These are phyloP conservation scores for Hydrotaea diabolus DNA, from an alignment of 2,888 invertebrate species.

Conservation along the genomic window DNA sequence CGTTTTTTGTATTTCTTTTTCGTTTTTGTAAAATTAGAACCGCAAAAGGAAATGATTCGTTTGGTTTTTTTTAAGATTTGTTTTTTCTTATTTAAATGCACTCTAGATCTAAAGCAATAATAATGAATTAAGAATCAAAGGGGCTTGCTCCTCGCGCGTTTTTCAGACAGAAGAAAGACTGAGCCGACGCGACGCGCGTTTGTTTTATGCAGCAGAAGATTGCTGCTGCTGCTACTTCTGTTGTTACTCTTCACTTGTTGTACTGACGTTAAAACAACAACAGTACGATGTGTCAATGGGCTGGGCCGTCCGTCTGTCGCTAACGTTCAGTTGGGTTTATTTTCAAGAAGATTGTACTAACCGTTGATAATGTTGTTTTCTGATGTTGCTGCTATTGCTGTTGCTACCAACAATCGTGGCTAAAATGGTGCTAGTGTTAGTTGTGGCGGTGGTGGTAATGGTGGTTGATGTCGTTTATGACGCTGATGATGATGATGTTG, in stretches of 20 bases:
- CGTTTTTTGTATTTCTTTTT: not conserved
- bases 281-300: constrained; percentile 47
- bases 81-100: constrained; percentile 24
- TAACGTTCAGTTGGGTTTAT: constrained; percentile 25
- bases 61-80: not conserved
- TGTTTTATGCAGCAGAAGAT: constrained; percentile 2
- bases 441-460: not conserved
- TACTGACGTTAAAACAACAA: constrained; percentile 12
- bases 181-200: not conserved
- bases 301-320: constrained; percentile 18
- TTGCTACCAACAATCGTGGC: not conserved
- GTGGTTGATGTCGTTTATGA: not conserved
- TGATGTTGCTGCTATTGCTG: constrained; percentile 10
- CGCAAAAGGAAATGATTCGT: not conserved
- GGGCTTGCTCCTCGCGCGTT: not conserved
- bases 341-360: constrained; percentile 8
- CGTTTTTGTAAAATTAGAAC: not conserved
- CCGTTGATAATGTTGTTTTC: not conserved
- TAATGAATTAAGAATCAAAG: constrained; percentile 1
- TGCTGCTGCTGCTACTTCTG: not conserved
- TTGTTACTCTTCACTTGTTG: constrained; percentile 51
- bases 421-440: not conserved
- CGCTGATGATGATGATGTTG: not conserved
- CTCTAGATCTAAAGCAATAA: not conserved
- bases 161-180: not conserved